phyloP scores from a whole-genome alignment of 2,113 vertebrate genomes.

The Aix galericulata region DNA sequence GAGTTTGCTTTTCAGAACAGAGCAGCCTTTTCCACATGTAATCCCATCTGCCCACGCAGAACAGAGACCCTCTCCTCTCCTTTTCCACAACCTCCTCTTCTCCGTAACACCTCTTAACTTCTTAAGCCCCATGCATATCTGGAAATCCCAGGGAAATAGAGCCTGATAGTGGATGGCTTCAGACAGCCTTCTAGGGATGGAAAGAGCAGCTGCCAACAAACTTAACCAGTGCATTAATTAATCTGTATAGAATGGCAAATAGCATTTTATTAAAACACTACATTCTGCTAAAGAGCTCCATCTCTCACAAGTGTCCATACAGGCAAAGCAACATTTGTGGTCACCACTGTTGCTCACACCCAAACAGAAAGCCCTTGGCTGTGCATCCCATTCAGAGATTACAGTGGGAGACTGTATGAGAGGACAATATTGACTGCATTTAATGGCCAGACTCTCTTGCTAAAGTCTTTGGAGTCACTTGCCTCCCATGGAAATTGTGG shows the following conservation, averaged over 20 bases:
- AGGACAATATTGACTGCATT: not conserved
- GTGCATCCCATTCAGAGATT: not conserved
- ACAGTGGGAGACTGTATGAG: not conserved
- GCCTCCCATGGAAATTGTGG: not conserved
- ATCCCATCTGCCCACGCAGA: not conserved
- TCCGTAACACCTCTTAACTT: not conserved
- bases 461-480: not conserved
- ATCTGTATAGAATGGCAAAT: not conserved
- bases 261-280: not conserved
- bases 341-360: not conserved
- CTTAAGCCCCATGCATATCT: not conserved
- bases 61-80: not conserved
- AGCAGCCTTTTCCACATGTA: not conserved
- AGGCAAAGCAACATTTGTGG: not conserved
- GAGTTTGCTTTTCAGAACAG: not conserved
- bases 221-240: not conserved
- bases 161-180: rapidly evolving
- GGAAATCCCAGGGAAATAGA: not conserved
- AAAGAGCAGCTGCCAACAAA: not conserved
- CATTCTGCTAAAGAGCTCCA: not conserved
- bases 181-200: not conserved
- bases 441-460: not conserved
- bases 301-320: not conserved
- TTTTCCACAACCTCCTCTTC: not conserved
- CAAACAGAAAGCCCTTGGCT: not conserved